A percentile compares a stretch with the other conserved stretches of the same genome.
phyloP scores from a whole-genome alignment of 2,113 vertebrate species.

The Microtus oregoni region DNA sequence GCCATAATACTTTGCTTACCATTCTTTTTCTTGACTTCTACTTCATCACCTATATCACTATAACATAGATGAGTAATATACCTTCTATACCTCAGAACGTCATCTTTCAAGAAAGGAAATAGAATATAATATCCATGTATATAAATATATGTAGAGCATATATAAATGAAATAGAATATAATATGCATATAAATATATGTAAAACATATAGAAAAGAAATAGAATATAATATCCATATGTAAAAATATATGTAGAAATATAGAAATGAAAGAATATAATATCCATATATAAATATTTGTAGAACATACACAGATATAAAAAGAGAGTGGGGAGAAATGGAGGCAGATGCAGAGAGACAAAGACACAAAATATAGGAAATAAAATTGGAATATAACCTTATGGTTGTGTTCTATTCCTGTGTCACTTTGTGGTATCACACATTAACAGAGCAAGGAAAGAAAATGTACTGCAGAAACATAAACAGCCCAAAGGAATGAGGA shows the following conservation, averaged over 20 bases:
- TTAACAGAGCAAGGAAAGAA: not conserved
- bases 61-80: not conserved
- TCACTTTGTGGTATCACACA: not conserved
- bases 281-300: too few species aligned
- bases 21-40: not conserved
- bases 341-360: not conserved
- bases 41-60: not conserved
- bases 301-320: too few species aligned
- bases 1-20: not conserved
- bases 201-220: too few species aligned
- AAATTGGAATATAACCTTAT: not conserved
- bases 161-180: too few species aligned
- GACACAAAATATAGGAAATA: not conserved
- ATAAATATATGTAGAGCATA: not conserved
- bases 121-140: too few species aligned
- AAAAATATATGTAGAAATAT: too few species aligned
- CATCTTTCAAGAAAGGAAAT: not conserved
- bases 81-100: not conserved
- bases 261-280: too few species aligned
- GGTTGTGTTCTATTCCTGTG: not conserved
- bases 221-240: not conserved
- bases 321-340: not conserved
- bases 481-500: too few species aligned
- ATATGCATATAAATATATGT: too few species aligned
- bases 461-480: not conserved